Conservation (phyloP, 2,113 vertebrate genomes). For the Orthonyx spaldingii region DNA sequence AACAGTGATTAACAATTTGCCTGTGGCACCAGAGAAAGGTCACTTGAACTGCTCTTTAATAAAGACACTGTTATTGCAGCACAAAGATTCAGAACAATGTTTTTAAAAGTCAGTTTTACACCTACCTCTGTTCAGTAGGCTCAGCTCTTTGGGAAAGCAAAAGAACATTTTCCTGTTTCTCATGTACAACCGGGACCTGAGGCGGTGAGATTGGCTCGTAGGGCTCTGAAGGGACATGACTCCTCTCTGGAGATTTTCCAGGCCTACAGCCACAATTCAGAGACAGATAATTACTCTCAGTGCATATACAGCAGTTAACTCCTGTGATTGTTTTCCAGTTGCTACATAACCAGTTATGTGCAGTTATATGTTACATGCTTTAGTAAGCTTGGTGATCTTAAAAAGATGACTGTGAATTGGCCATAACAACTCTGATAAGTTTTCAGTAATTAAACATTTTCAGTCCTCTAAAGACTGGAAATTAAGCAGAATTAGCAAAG, state of each 20-base stretch:
- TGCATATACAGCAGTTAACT: neutral
- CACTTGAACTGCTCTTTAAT: neutral
- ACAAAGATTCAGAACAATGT: neutral
- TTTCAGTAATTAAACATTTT: neutral
- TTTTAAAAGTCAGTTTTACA: neutral
- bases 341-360: neutral
- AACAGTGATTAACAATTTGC: neutral
- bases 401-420: neutral
- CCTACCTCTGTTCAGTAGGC: constrained; percentile 88
- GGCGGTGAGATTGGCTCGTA: constrained; percentile 97
- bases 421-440: neutral
- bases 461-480: neutral
- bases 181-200: constrained; percentile 82
- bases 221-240: constrained; percentile 81
- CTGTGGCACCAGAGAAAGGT: neutral
- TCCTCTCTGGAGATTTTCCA: constrained; percentile 94
- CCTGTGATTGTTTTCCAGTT: neutral
- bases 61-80: neutral
- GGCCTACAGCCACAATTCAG: constrained; percentile 72
- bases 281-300: neutral
- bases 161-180: constrained; percentile 85
- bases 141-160: constrained; percentile 84
- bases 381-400: neutral
- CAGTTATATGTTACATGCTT: neutral
- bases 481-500: neutral